Evolutionary conservation across 2,113 vertebrate genomes (phyloP).

Genomic region (Laterallus jamaicensis): DNA sequence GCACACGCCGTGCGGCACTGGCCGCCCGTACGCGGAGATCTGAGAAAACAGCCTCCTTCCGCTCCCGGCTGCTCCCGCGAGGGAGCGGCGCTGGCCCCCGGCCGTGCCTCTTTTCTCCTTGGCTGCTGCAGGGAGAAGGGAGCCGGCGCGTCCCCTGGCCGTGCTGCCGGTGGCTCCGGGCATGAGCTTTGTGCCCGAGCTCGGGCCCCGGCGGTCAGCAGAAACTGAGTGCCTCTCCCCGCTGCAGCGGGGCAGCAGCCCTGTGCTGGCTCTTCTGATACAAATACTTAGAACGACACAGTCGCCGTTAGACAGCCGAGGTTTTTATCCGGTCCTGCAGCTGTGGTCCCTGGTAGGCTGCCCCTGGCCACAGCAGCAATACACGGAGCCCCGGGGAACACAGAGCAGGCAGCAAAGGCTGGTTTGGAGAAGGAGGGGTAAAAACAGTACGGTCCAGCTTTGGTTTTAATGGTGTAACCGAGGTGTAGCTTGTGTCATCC

Average conservation of each 20-base stretch:
- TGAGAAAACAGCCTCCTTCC: neutral
- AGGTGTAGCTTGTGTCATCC: rapidly evolving
- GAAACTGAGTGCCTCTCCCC: rapidly evolving
- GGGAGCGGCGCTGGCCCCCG: no score
- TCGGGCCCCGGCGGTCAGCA: rapidly evolving
- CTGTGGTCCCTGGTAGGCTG: no score
- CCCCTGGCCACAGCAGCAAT: rapidly evolving
- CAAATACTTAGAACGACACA: rapidly evolving
- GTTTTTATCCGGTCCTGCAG: rapidly evolving
- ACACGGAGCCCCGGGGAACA: rapidly evolving
- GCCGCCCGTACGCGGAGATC: neutral
- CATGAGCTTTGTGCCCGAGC: rapidly evolving
- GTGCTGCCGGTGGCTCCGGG: no score
- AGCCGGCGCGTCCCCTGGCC: neutral
- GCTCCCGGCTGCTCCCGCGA: neutral
- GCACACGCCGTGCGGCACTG: no score
- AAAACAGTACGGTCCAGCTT: rapidly evolving
- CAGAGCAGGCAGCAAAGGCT: neutral
- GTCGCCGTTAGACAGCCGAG: rapidly evolving
- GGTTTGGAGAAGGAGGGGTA: neutral
- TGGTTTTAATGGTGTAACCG: neutral
- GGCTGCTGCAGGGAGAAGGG: neutral
- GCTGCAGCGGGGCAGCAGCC: neutral
- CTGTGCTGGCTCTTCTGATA: neutral
- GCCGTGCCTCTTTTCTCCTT: neutral